Base-by-base conservation (phyloP, 2,888 invertebrate species). In the Keiferia lycopersicella region DNA sequence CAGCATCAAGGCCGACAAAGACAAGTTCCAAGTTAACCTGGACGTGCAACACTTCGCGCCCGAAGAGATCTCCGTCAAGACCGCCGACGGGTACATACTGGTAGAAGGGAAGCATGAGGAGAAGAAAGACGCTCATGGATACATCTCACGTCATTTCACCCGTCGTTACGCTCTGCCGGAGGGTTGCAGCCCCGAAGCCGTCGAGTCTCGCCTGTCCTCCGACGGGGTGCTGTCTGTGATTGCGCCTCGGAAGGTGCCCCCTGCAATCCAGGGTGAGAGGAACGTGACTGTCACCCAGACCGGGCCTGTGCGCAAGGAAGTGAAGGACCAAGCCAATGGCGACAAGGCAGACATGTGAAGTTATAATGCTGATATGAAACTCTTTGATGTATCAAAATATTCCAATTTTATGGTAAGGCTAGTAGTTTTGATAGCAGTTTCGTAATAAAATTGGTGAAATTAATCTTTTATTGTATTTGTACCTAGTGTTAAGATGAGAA, bases 81-180 rank as follows among this genome's bases (percentile, higher is more conserved):
- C 95, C 0, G 92, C 94, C 0, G 96, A 95, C 63, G 93, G 94
- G 48, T 92, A 86, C 61, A 93, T 97, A 16, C 92, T 96, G 1
- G 93, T 96, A 0, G 96, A 96, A 82, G 96, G 95, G 0, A 96
- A 95, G 76, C 96, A 97, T 73, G 95, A 96, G 72, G 96, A 96
- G 79, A 94, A 94, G 75, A 93, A 94, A 67, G 96, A 96, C 73
- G 94, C 95, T 34, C 95, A 95, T 73, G 96, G 96, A 0, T 95
- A 90, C 69, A 94, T 96, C 63, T 94, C 95, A 0, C 92, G 96
- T 26, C 95, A 96, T 71, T 95, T 97, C 72, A 93, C 94, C 0
- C 93, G 97, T 0, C 94, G 95, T 59, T 97, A 96, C 77, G 86
- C 94, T n/a, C 80, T 97, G 66, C 96, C 97, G 0, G 93, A 95